Conservation (phyloP, 2,797 vertebrate species). For the Anniella stebbinsi region DNA sequence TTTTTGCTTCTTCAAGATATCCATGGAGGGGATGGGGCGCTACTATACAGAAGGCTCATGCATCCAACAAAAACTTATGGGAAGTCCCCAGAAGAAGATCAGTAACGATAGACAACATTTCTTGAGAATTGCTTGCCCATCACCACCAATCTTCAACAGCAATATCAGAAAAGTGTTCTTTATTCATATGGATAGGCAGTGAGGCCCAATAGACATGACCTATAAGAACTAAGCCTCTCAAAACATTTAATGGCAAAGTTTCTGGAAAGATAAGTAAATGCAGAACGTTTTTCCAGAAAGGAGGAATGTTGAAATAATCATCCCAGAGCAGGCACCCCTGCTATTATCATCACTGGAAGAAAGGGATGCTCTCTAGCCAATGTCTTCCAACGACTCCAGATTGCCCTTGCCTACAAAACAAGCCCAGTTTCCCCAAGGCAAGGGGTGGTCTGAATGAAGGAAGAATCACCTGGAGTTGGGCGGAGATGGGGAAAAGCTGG, state of each 20-base stretch:
- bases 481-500: background rate
- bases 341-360: background rate
- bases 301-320: background rate
- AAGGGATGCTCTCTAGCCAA: background rate
- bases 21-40: no score
- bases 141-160: background rate
- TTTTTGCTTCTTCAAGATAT: background rate
- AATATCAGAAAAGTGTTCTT: background rate
- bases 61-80: background rate
- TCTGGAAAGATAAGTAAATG: background rate
- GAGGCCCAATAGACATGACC: background rate
- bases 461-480: no score
- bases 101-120: background rate
- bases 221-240: background rate
- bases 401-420: background rate
- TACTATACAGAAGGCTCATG: background rate
- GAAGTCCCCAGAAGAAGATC: background rate
- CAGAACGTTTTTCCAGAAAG: background rate
- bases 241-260: background rate
- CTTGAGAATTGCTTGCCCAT: background rate
- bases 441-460: no score
- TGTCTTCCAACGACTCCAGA: background rate
- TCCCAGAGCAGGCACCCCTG: background rate
- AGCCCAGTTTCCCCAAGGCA: background rate
- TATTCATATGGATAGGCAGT: background rate